A percentile compares a stretch with the other conserved stretches of the same genome.
These are phyloP conservation scores for Odobenus rosmarus DNA, from an alignment of 2,113 vertebrate genomes.

Conservation along the genomic window DNA sequence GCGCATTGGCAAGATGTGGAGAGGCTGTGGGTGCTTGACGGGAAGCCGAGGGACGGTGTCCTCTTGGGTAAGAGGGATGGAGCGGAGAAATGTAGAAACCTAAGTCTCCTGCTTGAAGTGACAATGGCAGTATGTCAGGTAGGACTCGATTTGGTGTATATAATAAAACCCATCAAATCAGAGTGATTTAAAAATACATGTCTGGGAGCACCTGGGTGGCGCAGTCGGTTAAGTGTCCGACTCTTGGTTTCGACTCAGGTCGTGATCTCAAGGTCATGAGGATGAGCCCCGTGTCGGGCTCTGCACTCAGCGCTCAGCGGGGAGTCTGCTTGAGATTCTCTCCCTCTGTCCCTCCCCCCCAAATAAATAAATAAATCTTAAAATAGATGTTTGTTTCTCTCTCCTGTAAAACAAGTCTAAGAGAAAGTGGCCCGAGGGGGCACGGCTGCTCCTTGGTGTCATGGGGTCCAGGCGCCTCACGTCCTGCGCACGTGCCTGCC, in stretches of 20 bases:
- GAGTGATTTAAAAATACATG: not conserved
- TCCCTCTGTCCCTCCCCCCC: not conserved
- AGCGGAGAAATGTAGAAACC: not conserved
- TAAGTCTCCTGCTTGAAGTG: too few relatives aligned
- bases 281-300: accelerated
- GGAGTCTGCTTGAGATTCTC: not conserved
- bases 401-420: not conserved
- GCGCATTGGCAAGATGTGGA: not conserved
- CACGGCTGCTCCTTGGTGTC: not conserved
- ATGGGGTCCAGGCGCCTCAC: too few relatives aligned
- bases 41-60: not conserved
- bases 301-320: too few relatives aligned
- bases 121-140: not conserved
- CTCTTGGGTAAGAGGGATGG: not conserved
- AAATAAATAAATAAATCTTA: not conserved
- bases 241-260: not conserved
- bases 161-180: not conserved
- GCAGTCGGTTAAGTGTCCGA: not conserved
- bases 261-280: not conserved
- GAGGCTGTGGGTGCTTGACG: not conserved
- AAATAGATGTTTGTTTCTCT: not conserved
- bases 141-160: not conserved
- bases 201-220: accelerated
- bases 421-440: not conserved
- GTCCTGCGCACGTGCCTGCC: too few relatives aligned